phyloP scores from a whole-genome alignment of 2,113 vertebrate species.

The Hyaena hyaena region DNA sequence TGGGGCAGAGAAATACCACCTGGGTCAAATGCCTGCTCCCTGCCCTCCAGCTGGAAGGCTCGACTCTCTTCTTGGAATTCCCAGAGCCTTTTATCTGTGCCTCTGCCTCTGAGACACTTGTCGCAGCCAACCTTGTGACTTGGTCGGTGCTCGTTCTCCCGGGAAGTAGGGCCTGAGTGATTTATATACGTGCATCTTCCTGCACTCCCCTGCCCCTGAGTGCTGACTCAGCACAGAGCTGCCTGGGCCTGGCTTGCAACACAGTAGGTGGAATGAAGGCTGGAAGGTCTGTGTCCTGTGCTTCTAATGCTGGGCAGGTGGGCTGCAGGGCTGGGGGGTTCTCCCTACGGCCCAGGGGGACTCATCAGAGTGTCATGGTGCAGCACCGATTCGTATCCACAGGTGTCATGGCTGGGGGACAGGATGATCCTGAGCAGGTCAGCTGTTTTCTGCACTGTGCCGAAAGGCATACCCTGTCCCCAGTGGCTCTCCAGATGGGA shows the following conservation, averaged over 20 bases:
- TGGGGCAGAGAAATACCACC: conserved; percentile 72
- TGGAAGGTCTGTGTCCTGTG: background rate
- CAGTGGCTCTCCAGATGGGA: conserved; percentile 44
- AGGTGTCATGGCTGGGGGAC: background rate
- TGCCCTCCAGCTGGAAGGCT: conserved; percentile 71
- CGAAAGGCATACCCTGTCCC: conserved; percentile 62
- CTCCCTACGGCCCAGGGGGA: background rate
- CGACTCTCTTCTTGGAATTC: conserved; percentile 59
- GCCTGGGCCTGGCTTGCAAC: background rate
- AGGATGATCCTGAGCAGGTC: background rate
- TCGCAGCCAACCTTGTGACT: conserved; percentile 71
- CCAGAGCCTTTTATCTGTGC: conserved; percentile 51
- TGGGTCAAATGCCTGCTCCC: conserved; percentile 71
- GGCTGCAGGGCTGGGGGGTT: background rate
- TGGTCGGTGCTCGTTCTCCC: background rate
- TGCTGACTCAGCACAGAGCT: background rate
- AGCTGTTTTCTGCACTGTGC: conserved; percentile 37
- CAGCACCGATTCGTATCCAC: rapidly evolving
- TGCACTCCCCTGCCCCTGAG: background rate
- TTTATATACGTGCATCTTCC: conserved; percentile 30
- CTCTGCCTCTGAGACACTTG: conserved; percentile 34
- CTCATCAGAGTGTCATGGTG: background rate
- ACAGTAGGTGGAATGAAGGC: background rate
- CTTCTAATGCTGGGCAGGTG: background rate
- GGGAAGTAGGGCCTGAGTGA: conserved; percentile 36